phyloP scores from a whole-genome alignment of 2,888 invertebrate species.

The Cabera pusaria region DNA sequence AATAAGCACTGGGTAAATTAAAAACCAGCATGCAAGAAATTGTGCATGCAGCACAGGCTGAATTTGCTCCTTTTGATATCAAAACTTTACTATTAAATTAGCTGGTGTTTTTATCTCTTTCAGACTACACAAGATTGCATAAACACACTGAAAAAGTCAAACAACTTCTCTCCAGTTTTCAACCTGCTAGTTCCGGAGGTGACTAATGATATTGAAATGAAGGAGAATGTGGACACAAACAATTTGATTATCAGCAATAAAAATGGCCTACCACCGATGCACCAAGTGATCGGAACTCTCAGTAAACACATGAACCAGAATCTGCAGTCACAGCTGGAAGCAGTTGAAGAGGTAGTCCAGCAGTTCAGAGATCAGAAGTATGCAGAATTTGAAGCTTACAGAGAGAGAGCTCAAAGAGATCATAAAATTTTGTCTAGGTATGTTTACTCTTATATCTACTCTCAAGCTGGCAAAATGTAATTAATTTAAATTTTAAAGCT shows the following conservation, averaged over 20 bases:
- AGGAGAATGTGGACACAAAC: slow-evolving; percentile 72
- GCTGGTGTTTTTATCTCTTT: no score
- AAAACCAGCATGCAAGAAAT: no score
- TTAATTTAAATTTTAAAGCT: no score
- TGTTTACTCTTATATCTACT: slow-evolving; percentile 21
- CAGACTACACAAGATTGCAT: slow-evolving; percentile 85
- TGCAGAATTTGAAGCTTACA: slow-evolving; percentile 88
- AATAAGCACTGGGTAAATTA: no score
- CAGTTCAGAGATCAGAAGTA: slow-evolving; percentile 90
- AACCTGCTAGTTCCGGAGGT: slow-evolving; percentile 85
- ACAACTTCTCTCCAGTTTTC: slow-evolving; percentile 88
- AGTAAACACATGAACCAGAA: slow-evolving; percentile 87
- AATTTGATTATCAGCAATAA: slow-evolving; percentile 59
- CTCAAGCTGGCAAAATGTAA: no score
- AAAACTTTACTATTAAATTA: no score
- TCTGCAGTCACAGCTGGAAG: slow-evolving; percentile 86
- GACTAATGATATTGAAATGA: slow-evolving; percentile 77
- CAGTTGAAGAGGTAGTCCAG: slow-evolving; percentile 89
- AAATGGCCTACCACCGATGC: slow-evolving; percentile 71
- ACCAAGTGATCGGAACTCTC: slow-evolving; percentile 82
- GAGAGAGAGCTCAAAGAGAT: slow-evolving; percentile 88
- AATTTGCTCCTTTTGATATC: no score
- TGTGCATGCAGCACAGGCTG: no score
- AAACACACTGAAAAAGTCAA: slow-evolving; percentile 83
- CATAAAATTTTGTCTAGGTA: slow-evolving; percentile 86